phyloP scores from a whole-genome alignment of 2,113 vertebrate genomes.

The Neolamprologus fasciatus region DNA sequence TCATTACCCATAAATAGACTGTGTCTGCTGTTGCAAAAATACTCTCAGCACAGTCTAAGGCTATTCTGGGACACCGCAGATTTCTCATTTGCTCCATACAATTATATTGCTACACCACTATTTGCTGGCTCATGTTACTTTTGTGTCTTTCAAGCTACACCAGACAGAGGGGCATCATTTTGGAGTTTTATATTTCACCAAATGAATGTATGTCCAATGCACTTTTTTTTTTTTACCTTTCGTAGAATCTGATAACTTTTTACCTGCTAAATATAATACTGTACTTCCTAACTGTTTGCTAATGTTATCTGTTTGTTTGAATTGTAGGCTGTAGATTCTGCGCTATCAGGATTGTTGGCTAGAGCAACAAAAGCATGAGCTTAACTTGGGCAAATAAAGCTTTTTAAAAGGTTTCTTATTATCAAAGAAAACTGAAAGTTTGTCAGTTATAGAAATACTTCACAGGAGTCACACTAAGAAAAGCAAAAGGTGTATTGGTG shows the following conservation, averaged over 20 bases:
- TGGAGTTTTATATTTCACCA: not conserved
- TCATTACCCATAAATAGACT: constrained; percentile 53
- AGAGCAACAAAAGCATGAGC: not conserved
- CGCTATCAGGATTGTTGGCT: not conserved
- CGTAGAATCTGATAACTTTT: not conserved
- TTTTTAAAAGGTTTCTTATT: not conserved
- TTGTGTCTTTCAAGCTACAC: not conserved
- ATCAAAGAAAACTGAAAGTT: not conserved
- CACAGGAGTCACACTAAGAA: not conserved
- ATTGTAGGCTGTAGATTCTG: not conserved
- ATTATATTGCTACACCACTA: not conserved
- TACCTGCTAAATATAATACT: not conserved
- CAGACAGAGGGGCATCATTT: not conserved
- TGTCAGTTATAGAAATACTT: not conserved
- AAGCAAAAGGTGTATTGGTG: not conserved
- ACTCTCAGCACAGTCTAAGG: constrained; percentile 7
- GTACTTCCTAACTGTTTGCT: not conserved
- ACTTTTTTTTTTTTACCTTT: not conserved
- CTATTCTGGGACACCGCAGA: constrained; percentile 49
- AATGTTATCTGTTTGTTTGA: not conserved
- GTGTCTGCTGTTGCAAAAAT: constrained; percentile 15
- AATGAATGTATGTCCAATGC: not conserved
- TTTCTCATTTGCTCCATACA: constrained; percentile 26
- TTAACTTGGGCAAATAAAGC: not conserved
- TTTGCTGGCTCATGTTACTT: not conserved